Percentiles rank a stretch among this genome's conserved stretches.
Evolutionary conservation across 2,797 vertebrate genomes (phyloP).

Genomic region (Otolemur crassicaudatus): DNA sequence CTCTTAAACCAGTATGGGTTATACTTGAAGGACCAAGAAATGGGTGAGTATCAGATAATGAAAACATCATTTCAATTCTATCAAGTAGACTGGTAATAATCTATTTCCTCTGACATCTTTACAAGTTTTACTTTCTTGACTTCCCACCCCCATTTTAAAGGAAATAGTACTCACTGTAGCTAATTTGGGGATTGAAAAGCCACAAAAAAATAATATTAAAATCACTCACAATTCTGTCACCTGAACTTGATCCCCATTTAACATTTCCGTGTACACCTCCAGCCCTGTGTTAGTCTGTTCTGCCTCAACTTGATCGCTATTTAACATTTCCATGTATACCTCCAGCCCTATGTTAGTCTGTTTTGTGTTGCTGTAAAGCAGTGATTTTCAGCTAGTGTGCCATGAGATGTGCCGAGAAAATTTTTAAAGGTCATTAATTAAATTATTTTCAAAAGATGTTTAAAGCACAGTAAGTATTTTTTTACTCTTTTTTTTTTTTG

Average conservation of each 20-base stretch:
- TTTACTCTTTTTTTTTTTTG: too few relatives aligned
- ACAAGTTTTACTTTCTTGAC: neutral
- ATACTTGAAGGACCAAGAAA: neutral
- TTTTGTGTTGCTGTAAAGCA: neutral
- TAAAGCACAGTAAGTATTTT: too few relatives aligned
- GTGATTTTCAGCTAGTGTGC: too few relatives aligned
- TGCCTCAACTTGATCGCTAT: neutral
- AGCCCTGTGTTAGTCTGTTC: neutral
- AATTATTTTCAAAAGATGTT: too few relatives aligned
- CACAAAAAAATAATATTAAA: neutral
- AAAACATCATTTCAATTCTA: neutral
- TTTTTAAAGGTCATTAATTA: too few relatives aligned
- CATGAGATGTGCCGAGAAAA: too few relatives aligned
- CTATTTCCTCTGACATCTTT: neutral
- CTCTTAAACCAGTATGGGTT: neutral
- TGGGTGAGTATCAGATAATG: neutral
- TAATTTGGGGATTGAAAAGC: conserved; percentile 15
- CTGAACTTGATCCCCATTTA: neutral
- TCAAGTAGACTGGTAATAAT: neutral
- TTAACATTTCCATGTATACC: neutral
- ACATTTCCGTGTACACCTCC: neutral
- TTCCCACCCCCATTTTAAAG: neutral
- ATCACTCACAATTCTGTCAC: neutral
- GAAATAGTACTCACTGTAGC: neutral
- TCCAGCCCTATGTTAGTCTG: neutral